These are phyloP conservation scores for Coecobrya sp. DNA, from an alignment of 2,888 invertebrate genomes.

Conservation along the genomic window DNA sequence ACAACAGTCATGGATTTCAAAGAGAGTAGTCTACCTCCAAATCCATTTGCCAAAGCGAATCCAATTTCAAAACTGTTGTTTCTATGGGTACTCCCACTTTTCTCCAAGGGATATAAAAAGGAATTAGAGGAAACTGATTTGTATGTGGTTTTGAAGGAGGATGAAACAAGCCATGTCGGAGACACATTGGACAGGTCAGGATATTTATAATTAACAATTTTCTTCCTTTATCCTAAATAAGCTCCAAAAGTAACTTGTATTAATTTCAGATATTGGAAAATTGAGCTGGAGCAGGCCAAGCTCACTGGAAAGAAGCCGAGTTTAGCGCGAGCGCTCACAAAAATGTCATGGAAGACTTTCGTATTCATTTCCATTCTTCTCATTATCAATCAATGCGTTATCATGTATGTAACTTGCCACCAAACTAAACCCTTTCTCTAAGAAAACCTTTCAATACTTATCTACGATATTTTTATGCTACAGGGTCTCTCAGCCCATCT, in stretches of 20 bases:
- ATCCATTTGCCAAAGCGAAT: constrained; percentile 56
- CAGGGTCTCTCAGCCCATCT: constrained; percentile 60
- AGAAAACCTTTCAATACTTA: neutral
- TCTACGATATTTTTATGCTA: neutral
- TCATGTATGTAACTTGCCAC: constrained; percentile 57
- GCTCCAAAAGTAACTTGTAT: neutral
- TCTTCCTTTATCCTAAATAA: neutral
- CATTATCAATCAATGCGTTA: constrained; percentile 47
- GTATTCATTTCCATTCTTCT: constrained; percentile 2
- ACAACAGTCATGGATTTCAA: constrained; percentile 55
- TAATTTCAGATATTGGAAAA: constrained; percentile 69
- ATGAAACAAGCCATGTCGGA: constrained; percentile 64
- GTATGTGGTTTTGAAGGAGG: constrained; percentile 56
- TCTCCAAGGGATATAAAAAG: constrained; percentile 57
- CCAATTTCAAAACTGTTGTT: constrained; percentile 78
- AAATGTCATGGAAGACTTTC: constrained; percentile 55
- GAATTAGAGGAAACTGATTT: constrained; percentile 73
- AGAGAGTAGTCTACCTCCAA: constrained; percentile 55
- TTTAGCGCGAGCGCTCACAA: constrained; percentile 25
- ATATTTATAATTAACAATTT: neutral
- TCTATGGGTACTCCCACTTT: constrained; percentile 76
- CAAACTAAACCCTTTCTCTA: neutral
- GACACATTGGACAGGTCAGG: constrained; percentile 44
- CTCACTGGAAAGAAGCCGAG: constrained; percentile 59
- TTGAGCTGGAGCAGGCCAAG: constrained; percentile 66